These are phyloP conservation scores for Cyphomyrus plagiostoma DNA, from an alignment of 2,113 vertebrate species.

Conservation along the genomic window DNA sequence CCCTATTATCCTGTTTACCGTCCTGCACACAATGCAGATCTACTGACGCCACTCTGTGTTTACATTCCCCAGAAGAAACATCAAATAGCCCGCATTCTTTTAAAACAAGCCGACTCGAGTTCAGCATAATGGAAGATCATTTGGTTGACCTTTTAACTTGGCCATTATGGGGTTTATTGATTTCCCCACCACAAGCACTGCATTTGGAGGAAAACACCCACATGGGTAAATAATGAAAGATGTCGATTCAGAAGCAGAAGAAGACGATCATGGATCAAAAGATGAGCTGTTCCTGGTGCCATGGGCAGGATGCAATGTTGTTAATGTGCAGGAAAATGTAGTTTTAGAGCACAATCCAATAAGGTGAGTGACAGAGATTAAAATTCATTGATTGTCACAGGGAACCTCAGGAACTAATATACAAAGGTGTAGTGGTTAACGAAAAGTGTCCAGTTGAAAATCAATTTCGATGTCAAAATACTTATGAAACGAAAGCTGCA, in stretches of 20 bases:
- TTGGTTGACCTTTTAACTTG: background rate
- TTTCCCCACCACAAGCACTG: background rate
- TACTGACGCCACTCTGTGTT: background rate
- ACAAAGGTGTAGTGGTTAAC: slow-evolving; percentile 23
- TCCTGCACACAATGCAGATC: too few relatives aligned
- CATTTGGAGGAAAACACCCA: background rate
- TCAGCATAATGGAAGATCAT: background rate
- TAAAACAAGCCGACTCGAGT: background rate
- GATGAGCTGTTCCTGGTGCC: background rate
- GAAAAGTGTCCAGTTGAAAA: slow-evolving; percentile 10
- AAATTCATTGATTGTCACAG: slow-evolving; percentile 17
- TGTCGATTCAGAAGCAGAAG: background rate
- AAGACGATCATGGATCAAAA: background rate
- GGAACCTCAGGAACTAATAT: background rate
- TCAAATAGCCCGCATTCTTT: background rate
- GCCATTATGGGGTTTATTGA: background rate
- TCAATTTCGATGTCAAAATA: slow-evolving; percentile 20
- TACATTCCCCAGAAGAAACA: background rate
- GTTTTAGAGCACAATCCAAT: slow-evolving; percentile 14
- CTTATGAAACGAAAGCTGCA: slow-evolving; percentile 13
- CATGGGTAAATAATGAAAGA: slow-evolving; percentile 4
- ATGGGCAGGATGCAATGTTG: background rate
- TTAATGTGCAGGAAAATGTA: slow-evolving; percentile 7
- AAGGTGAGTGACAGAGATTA: background rate
- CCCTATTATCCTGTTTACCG: background rate